A percentile compares a stretch with the other conserved stretches of the same genome.
Evolutionary conservation across 2,888 invertebrate genomes (phyloP).

Genomic region (Apodemia hepburni): DNA sequence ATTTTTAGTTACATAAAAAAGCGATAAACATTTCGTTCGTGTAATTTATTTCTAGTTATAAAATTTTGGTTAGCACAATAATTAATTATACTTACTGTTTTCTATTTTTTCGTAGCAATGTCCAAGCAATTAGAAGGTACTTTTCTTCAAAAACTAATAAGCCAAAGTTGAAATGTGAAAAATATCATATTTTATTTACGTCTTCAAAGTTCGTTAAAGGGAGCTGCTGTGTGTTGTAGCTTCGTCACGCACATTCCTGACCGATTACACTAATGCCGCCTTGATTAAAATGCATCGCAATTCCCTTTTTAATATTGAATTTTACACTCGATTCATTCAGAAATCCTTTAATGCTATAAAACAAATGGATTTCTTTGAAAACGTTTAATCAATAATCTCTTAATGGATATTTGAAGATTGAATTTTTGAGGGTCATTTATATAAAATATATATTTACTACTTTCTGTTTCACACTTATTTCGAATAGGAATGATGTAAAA

Average conservation of each 20-base stretch:
- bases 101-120: no score
- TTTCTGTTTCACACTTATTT: neutral
- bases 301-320: conserved; percentile 71
- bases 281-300: conserved; percentile 72
- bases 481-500: no score
- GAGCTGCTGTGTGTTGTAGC: conserved; percentile 40
- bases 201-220: conserved; percentile 4
- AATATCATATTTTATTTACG: neutral
- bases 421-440: neutral
- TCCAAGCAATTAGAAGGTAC: no score
- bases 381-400: conserved; percentile 34
- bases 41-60: no score
- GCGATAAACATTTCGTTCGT: no score
- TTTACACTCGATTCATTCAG: conserved; percentile 55
- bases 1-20: no score
- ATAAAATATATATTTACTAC: neutral
- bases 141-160: no score
- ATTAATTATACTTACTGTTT: no score
- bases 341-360: conserved; percentile 44
- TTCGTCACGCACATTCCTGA: conserved; percentile 63
- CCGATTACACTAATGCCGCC: conserved; percentile 75
- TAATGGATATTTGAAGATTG: conserved; percentile 33
- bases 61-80: no score
- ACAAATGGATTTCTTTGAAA: conserved; percentile 43
- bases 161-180: no score